Percentiles rank a stretch among this genome's conserved stretches.
Evolutionary conservation across 2,888 invertebrate species (phyloP).

Genomic region (Andrena flavipes): DNA sequence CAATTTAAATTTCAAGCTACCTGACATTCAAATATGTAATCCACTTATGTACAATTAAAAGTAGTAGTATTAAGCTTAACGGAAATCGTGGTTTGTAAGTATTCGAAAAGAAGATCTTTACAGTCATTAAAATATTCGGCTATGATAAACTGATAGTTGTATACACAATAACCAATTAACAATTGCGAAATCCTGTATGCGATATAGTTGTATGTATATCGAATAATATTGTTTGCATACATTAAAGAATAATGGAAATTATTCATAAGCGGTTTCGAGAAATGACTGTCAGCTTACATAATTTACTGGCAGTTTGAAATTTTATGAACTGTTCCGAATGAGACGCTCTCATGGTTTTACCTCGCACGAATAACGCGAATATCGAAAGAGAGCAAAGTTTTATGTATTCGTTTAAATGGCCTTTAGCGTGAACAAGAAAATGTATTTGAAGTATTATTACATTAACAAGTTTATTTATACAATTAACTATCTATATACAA

Average conservation of each 20-base stretch:
- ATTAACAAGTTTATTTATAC: slow-evolving; percentile 73
- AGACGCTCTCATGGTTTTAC: slow-evolving; percentile 21
- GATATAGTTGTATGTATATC: too few relatives aligned
- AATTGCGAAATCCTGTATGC: slow-evolving; percentile 2
- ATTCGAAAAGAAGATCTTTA: slow-evolving; percentile 7
- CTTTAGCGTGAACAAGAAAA: slow-evolving; percentile 59
- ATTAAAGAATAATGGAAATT: slow-evolving; percentile 21
- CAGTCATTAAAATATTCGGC: not conserved
- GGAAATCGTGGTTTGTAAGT: not conserved
- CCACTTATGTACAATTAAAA: slow-evolving; percentile 12
- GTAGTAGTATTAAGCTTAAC: slow-evolving; percentile 3
- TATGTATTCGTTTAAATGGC: slow-evolving; percentile 41
- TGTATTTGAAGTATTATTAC: slow-evolving; percentile 62
- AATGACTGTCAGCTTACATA: slow-evolving; percentile 33
- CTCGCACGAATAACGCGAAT: slow-evolving; percentile 24
- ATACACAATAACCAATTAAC: not conserved
- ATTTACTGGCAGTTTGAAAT: slow-evolving; percentile 50
- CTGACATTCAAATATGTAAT: slow-evolving; percentile 11
- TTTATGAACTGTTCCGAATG: slow-evolving; percentile 35
- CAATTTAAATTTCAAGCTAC: slow-evolving; percentile 25
- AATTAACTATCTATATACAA: slow-evolving; percentile 75
- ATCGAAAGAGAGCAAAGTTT: slow-evolving; percentile 51
- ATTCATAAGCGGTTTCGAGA: not conserved
- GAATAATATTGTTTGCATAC: not conserved
- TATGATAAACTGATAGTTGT: slow-evolving; percentile 1